phyloP scores from a whole-genome alignment of 2,113 vertebrate species.

The Cephalopterus ornatus region DNA sequence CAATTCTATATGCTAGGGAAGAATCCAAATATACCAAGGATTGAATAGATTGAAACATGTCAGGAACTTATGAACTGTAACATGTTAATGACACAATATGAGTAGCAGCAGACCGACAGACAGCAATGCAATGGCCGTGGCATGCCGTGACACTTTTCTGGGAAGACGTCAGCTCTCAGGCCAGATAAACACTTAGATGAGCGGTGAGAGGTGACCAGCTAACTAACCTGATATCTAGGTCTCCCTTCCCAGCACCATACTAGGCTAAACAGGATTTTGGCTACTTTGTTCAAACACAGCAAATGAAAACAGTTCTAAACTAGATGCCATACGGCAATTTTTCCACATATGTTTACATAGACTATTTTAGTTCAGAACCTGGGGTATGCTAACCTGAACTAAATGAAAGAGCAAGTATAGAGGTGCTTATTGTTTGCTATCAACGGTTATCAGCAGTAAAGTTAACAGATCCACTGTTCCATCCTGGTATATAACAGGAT shows the following conservation, averaged over 20 bases:
- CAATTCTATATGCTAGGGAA: background rate
- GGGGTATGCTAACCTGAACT: background rate
- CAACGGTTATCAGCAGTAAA: background rate
- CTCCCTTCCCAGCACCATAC: background rate
- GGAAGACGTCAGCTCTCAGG: background rate
- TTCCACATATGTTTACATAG: background rate
- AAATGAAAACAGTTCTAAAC: background rate
- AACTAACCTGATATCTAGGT: background rate
- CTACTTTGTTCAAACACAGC: background rate
- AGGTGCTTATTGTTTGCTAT: background rate
- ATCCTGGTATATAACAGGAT: background rate
- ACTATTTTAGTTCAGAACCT: background rate
- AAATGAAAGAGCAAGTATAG: background rate
- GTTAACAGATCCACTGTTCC: background rate
- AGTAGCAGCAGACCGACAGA: background rate
- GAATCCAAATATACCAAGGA: background rate
- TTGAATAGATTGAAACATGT: background rate
- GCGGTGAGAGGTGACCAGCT: background rate
- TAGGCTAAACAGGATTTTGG: background rate
- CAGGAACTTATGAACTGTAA: background rate
- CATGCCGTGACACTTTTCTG: background rate
- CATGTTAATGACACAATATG: background rate
- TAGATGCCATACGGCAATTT: background rate
- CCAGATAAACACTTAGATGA: background rate
- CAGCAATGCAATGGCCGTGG: fast-evolving